phyloP scores from a whole-genome alignment of 2,113 vertebrate genomes.

The Osmerus eperlanus region DNA sequence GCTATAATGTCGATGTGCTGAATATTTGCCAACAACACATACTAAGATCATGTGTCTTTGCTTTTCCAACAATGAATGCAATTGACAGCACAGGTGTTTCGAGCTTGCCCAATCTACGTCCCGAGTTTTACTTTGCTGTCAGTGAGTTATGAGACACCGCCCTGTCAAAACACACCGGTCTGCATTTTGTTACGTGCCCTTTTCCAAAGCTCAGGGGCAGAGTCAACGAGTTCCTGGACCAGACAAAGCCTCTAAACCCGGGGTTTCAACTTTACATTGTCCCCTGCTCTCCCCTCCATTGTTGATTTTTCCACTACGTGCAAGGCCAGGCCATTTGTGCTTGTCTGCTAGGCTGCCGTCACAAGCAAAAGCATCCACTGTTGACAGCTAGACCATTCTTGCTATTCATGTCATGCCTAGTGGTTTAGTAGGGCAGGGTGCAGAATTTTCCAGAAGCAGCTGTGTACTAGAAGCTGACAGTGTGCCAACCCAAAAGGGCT shows the following conservation, averaged over 20 bases:
- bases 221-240: slow-evolving; percentile 56
- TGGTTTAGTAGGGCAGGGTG: slow-evolving; percentile 82
- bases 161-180: slow-evolving; percentile 68
- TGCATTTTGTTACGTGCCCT: slow-evolving; percentile 58
- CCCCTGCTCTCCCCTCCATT: slow-evolving; percentile 59
- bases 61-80: slow-evolving; percentile 1
- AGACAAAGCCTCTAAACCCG: slow-evolving; percentile 65
- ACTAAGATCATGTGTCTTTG: slow-evolving; percentile 12
- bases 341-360: slow-evolving; percentile 62
- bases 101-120: no score
- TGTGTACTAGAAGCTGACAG: slow-evolving; percentile 81
- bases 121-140: neutral
- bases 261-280: slow-evolving; percentile 67
- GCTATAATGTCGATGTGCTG: slow-evolving; percentile 33
- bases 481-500: slow-evolving; percentile 77
- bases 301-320: slow-evolving; percentile 69
- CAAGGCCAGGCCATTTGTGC: slow-evolving; percentile 65
- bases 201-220: slow-evolving; percentile 60
- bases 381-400: slow-evolving; percentile 61
- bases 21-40: slow-evolving; percentile 13
- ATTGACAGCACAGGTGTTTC: slow-evolving; percentile 12
- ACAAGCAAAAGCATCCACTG: slow-evolving; percentile 62
- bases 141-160: neutral
- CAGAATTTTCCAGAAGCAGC: slow-evolving; percentile 98
- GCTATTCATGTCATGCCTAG: slow-evolving; percentile 83